phyloP scores from a whole-genome alignment of 2,113 vertebrate species.

The Jaculus jaculus region DNA sequence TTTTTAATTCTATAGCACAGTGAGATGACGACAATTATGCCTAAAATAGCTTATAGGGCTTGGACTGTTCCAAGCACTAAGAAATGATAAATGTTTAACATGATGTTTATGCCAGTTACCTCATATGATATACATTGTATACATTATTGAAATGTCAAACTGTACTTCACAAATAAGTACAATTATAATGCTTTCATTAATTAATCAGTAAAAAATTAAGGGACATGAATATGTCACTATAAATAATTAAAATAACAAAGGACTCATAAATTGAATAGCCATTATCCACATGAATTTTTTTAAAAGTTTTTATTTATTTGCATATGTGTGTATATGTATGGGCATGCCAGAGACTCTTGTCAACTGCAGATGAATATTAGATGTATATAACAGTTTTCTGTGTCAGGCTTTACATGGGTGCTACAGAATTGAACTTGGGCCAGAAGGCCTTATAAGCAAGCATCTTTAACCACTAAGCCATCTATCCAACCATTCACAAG shows the following conservation, averaged over 20 bases:
- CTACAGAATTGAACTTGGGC: too few species aligned
- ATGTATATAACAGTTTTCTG: too few species aligned
- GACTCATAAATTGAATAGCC: conserved; percentile 56
- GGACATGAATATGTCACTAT: background rate
- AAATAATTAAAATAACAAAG: conserved; percentile 16
- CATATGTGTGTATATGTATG: too few species aligned
- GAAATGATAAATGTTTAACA: background rate
- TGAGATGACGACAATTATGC: background rate
- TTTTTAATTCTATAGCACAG: background rate
- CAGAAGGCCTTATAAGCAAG: too few species aligned
- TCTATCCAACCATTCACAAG: background rate
- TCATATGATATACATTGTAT: background rate
- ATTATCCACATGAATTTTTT: conserved; percentile 3
- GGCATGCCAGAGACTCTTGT: too few species aligned
- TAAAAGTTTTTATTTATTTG: background rate
- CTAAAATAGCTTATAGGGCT: background rate
- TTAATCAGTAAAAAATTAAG: background rate
- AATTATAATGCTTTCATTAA: background rate
- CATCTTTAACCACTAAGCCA: too few species aligned
- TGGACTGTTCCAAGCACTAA: background rate
- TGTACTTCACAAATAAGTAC: background rate
- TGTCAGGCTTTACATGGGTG: too few species aligned
- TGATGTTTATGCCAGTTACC: background rate
- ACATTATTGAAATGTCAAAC: background rate
- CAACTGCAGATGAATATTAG: too few species aligned